Conservation (phyloP, 2,888 invertebrate genomes). For the Drosophila niveifrons region DNA sequence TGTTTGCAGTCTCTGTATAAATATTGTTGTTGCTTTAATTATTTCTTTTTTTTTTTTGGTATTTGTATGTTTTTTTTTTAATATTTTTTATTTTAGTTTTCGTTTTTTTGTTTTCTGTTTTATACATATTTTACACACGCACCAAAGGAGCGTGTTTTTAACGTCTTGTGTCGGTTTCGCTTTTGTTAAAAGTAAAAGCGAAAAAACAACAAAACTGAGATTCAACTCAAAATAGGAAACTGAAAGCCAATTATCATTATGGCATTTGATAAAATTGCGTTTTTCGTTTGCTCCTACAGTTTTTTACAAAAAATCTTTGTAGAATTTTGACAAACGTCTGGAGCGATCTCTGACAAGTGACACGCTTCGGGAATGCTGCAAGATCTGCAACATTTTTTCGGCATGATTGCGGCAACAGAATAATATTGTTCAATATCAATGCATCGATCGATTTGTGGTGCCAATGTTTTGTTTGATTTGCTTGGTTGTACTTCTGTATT, state of each 20-base stretch:
- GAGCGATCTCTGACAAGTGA: conserved; percentile 59
- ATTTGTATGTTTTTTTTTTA: conserved; percentile 43
- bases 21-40: conserved; percentile 74
- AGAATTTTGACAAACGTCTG: conserved; percentile 76
- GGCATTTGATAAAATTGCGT: conserved; percentile 79
- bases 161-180: conserved; percentile 52
- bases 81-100: conserved; percentile 33
- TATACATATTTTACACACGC: conserved; percentile 75
- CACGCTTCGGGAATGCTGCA: background rate
- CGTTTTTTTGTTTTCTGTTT: conserved; percentile 37
- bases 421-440: conserved; percentile 11
- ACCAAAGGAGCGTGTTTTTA: conserved; percentile 31
- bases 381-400: conserved; percentile 2
- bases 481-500: conserved; percentile 74
- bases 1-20: conserved; percentile 86
- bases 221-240: conserved; percentile 38
- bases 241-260: conserved; percentile 44
- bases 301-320: conserved; percentile 74
- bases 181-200: conserved; percentile 54
- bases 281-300: conserved; percentile 84
- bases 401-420: conserved; percentile 30
- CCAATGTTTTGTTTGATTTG: conserved; percentile 59
- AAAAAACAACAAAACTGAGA: conserved; percentile 57
- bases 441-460: conserved; percentile 54
- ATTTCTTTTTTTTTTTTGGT: conserved; percentile 66